Evolutionary conservation across 2,888 invertebrate genomes (phyloP), one percentile per base, ranked within the genome.

Genomic region (Cantharis flavilabris): DNA sequence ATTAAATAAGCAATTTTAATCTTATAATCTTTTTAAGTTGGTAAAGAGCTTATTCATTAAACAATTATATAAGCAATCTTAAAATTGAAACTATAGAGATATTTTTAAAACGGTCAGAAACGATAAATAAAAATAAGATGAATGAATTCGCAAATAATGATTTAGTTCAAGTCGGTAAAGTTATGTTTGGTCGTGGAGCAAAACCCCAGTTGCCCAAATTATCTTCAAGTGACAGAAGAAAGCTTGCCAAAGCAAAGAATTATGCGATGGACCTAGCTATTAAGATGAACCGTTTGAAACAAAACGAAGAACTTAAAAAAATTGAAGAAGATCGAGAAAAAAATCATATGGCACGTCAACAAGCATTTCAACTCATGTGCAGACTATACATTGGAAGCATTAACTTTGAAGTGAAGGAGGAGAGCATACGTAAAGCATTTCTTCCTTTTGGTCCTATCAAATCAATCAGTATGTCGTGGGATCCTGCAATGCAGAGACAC

Each of bases 191-290:
- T 81, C 96, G 98, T 65, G 98, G 98, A 79, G 97, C 97, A 78
- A 93, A 96, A 85, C 96, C 97, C 86, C 92, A 93, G 28, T 90
- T 98, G 83, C 96, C 97, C 74, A 97, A 97, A 87, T 90, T 99
- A 81, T 92, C 93, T 9, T 91, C 94, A 3, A 96, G 97, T 83
- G 97, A 98, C 88, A 94, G 95, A 86, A 98, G 99, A 84, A 93
- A 95, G 71, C 95, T 99, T 76, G 94, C 94, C 83, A 94, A 96
- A 88, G 98, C 99, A 69, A 99, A 99, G 91, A 99, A 98, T 89
- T 99, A 98, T 91, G 99, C 99, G 72, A 98, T 99, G 98, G 99
- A 99, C 89, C 98, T 99, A 90, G 98, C 98, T 89, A 98, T 99
- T 87, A 97, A 98, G 90, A 97, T 98, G 94, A 99, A 99, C 81